phyloP scores from a whole-genome alignment of 2,797 vertebrate species.

The Vipera ursinii region DNA sequence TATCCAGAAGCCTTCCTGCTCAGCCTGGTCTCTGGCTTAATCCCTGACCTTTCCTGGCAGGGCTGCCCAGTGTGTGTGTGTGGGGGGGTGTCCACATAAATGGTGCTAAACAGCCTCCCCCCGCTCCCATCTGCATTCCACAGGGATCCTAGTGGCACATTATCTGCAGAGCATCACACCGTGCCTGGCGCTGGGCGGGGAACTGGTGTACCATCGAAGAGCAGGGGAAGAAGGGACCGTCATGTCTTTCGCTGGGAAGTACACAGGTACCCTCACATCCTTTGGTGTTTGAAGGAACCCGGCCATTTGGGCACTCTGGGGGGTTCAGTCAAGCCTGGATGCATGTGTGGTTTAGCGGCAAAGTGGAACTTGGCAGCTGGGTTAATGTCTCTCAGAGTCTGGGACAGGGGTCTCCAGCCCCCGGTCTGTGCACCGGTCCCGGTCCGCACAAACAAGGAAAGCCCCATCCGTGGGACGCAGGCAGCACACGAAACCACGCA shows the following conservation, averaged over 20 bases:
- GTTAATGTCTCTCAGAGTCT: background rate
- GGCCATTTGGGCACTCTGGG: background rate
- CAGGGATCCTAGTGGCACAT: conserved; percentile 85
- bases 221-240: conserved; percentile 86
- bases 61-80: too few relatives aligned
- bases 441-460: too few relatives aligned
- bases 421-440: too few relatives aligned
- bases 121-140: background rate
- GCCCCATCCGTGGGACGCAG: too few relatives aligned
- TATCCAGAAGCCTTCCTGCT: too few relatives aligned
- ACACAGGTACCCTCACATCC: conserved; percentile 73
- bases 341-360: background rate
- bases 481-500: too few relatives aligned
- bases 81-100: too few relatives aligned
- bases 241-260: conserved; percentile 84
- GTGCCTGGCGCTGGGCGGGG: conserved; percentile 83
- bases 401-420: too few relatives aligned
- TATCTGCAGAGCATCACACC: conserved; percentile 88
- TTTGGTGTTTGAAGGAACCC: rapidly evolving
- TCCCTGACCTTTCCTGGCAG: too few relatives aligned
- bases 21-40: too few relatives aligned
- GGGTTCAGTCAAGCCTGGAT: background rate
- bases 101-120: background rate
- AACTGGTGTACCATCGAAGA: conserved; percentile 86
- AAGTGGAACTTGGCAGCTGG: background rate